phyloP scores from a whole-genome alignment of 2,797 vertebrate species.

The Acanthopagrus latus region DNA sequence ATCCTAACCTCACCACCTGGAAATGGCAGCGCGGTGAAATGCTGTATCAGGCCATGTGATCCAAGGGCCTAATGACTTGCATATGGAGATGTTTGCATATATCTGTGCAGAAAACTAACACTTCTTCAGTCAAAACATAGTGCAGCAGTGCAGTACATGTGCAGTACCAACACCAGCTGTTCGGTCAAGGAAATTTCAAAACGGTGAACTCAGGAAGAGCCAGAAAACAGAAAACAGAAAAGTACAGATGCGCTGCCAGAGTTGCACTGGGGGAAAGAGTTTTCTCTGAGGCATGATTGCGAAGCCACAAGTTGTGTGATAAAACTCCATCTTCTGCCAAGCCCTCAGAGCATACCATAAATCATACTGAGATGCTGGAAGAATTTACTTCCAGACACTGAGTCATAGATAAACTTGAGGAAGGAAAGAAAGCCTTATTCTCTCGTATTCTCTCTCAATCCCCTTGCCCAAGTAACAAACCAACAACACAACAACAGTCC shows the following conservation, averaged over 20 bases:
- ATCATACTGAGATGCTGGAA: conserved; percentile 61
- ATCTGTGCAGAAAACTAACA: neutral
- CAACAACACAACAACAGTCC: neutral
- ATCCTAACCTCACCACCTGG: conserved; percentile 10
- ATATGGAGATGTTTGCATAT: neutral
- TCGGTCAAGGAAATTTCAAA: neutral
- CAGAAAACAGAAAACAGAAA: conserved; percentile 21
- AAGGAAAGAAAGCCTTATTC: conserved; percentile 26
- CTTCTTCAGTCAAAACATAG: too few species aligned
- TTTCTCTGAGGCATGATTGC: conserved; percentile 47
- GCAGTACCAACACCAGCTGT: neutral
- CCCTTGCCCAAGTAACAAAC: neutral
- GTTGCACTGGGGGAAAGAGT: conserved; percentile 39
- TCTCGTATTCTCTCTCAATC: neutral
- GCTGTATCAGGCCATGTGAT: neutral
- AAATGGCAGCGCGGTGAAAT: conserved; percentile 14
- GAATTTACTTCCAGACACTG: conserved; percentile 58
- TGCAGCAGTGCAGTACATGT: neutral
- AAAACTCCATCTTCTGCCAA: conserved; percentile 63
- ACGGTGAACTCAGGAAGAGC: conserved; percentile 20
- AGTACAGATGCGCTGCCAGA: conserved; percentile 28
- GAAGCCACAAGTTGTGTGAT: conserved; percentile 72
- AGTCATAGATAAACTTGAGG: conserved; percentile 36
- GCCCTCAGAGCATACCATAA: conserved; percentile 61
- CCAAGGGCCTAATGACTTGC: neutral